These are phyloP conservation scores for Tarsius wallacei DNA, from an alignment of 2,797 vertebrate genomes.

Conservation along the genomic window DNA sequence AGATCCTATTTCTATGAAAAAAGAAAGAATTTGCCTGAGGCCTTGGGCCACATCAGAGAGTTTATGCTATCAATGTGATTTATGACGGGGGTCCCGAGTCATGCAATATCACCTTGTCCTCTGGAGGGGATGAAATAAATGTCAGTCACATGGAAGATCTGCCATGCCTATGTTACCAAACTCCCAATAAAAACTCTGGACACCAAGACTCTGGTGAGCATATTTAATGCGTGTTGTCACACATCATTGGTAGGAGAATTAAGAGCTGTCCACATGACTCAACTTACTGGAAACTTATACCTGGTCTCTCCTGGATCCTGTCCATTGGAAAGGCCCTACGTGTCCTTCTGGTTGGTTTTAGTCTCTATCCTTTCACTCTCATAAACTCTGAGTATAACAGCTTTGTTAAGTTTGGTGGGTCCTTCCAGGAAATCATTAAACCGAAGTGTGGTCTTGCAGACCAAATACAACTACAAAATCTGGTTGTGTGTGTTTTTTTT, in stretches of 20 bases:
- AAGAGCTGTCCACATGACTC: background rate
- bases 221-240: background rate
- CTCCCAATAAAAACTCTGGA: background rate
- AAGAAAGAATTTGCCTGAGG: background rate
- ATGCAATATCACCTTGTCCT: background rate
- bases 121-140: background rate
- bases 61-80: background rate
- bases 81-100: background rate
- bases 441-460: background rate
- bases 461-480: background rate
- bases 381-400: background rate
- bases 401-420: background rate
- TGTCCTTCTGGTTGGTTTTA: background rate
- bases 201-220: background rate
- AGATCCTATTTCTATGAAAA: no score
- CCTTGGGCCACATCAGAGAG: background rate
- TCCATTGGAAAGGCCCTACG: background rate
- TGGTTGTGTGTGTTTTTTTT: background rate
- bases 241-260: background rate
- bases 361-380: background rate
- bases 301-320: background rate
- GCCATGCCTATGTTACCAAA: background rate
- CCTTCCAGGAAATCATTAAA: background rate
- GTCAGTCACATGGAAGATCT: background rate
- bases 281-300: background rate